A percentile compares a stretch with the other conserved stretches of the same genome.
These are phyloP conservation scores for Ormyrus labotus DNA, from an alignment of 2,888 invertebrate species.

Conservation along the genomic window DNA sequence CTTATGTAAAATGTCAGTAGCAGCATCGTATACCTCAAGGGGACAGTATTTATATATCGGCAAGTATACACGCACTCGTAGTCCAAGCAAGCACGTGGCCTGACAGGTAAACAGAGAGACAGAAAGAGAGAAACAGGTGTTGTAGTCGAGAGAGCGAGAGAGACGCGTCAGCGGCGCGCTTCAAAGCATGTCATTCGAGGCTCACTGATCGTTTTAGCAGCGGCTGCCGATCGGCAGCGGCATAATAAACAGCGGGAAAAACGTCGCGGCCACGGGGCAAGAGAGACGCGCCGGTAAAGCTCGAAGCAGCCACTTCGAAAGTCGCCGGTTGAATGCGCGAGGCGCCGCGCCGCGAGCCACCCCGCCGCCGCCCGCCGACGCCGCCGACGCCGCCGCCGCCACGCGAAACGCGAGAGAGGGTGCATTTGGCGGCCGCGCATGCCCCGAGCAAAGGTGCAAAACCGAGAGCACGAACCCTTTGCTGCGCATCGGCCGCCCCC, in stretches of 20 bases:
- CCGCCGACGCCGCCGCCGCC: conserved; percentile 6
- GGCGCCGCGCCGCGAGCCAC: conserved; percentile 54
- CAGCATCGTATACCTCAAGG: conserved; percentile 22
- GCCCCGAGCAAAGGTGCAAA: conserved; percentile 58
- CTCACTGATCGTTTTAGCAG: no score
- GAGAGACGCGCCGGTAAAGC: conserved; percentile 11
- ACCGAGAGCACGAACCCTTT: conserved; percentile 19
- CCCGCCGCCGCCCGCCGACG: background rate
- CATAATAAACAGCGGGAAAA: background rate
- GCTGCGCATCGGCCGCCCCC: background rate
- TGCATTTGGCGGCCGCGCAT: conserved; percentile 57
- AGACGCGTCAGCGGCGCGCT: background rate
- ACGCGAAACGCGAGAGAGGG: conserved; percentile 1
- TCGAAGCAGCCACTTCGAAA: conserved; percentile 64
- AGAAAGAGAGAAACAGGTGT: no score
- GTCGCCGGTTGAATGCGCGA: conserved; percentile 71
- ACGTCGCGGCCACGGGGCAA: conserved; percentile 1
- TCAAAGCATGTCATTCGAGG: no score
- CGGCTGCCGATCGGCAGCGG: background rate
- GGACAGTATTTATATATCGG: no score
- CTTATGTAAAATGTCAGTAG: conserved; percentile 41
- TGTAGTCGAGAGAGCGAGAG: no score
- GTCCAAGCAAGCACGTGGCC: no score
- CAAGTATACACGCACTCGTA: no score
- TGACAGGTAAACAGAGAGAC: no score